These are phyloP conservation scores for Minunthozetes semirufus DNA, from an alignment of 2,888 invertebrate species.

Conservation along the genomic window DNA sequence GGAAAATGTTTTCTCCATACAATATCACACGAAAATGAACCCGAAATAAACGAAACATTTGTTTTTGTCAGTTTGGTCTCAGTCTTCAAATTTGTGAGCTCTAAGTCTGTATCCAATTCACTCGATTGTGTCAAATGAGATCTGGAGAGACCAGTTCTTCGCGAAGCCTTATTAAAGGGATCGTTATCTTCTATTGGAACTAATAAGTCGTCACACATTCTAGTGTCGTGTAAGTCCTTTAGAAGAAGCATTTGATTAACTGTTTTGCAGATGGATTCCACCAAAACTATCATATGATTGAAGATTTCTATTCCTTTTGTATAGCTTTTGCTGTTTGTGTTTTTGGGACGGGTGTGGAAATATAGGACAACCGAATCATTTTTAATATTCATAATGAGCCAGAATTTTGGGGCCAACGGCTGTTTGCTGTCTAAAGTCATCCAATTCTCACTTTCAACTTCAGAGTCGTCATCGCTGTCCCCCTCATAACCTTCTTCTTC, in stretches of 20 bases:
- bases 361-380: constrained; percentile 57
- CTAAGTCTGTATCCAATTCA: constrained; percentile 18
- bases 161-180: constrained; percentile 11
- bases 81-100: background rate
- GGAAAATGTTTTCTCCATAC: constrained; percentile 64
- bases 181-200: constrained; percentile 53
- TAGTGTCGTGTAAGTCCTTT: constrained; percentile 61
- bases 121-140: constrained; percentile 17
- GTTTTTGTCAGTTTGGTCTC: constrained; percentile 39
- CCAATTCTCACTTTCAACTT: constrained; percentile 56
- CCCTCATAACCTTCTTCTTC: constrained; percentile 55
- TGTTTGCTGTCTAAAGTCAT: constrained; percentile 54
- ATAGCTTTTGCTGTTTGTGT: constrained; percentile 1
- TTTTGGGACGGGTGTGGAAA: constrained; percentile 55
- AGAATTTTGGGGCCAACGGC: constrained; percentile 60
- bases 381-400: constrained; percentile 61
- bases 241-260: constrained; percentile 57
- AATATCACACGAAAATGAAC: constrained; percentile 66
- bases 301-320: constrained; percentile 30
- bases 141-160: constrained; percentile 16
- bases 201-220: constrained; percentile 60
- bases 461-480: constrained; percentile 57
- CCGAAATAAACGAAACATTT: constrained; percentile 55
- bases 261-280: constrained; percentile 29
- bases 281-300: constrained; percentile 20